These are phyloP conservation scores for Symphodus melops DNA, from an alignment of 2,113 vertebrate genomes.

Conservation along the genomic window DNA sequence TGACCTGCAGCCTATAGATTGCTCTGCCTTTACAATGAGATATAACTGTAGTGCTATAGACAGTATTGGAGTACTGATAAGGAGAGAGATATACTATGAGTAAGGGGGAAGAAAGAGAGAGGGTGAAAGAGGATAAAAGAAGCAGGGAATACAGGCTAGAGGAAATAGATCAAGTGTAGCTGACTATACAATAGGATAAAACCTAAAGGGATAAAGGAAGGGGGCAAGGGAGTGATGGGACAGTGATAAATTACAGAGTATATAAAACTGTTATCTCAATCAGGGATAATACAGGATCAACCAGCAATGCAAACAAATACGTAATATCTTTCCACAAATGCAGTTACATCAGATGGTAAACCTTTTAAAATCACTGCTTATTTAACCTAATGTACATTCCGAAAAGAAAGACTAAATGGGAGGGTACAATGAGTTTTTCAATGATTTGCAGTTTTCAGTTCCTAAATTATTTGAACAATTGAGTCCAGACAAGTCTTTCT, in stretches of 20 bases:
- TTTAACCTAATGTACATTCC: background rate
- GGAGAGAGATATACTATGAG: background rate
- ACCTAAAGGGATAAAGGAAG: conserved; percentile 5
- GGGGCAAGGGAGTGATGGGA: background rate
- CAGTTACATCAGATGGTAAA: background rate
- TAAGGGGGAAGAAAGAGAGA: background rate
- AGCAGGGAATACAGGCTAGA: background rate
- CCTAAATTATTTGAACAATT: too few species aligned
- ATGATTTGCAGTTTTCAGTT: background rate
- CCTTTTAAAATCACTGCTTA: background rate
- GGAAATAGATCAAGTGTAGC: conserved; percentile 33
- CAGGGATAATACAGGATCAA: conserved; percentile 8
- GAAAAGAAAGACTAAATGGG: background rate
- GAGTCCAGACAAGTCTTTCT: too few species aligned
- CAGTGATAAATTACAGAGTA: conserved; percentile 23
- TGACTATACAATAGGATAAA: conserved; percentile 11
- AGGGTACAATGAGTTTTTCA: background rate
- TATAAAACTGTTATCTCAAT: conserved; percentile 2
- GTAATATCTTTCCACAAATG: background rate
- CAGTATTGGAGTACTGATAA: conserved; percentile 33
- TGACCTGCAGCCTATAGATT: conserved; percentile 46
- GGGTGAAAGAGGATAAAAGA: background rate
- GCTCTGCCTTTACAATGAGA: conserved; percentile 33
- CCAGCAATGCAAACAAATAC: conserved; percentile 3
- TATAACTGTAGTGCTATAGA: conserved; percentile 13